Conservation (phyloP, 1,140 invertebrate genomes). For the Grapholita molesta region DNA sequence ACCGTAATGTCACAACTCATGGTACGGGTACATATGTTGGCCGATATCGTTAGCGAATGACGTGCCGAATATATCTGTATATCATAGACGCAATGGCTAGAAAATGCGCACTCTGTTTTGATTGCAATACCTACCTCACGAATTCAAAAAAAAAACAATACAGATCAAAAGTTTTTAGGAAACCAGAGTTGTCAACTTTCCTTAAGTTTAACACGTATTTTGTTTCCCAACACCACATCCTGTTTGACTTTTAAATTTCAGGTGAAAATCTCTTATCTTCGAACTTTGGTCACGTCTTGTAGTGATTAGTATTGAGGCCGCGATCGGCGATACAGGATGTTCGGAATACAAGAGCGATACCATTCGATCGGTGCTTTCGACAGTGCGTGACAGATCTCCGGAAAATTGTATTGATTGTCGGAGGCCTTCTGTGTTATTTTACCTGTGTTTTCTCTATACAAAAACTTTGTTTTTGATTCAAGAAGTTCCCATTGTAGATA, state of each 20-base stretch:
- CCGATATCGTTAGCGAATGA: no score
- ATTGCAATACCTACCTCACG: no score
- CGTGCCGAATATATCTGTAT: no score
- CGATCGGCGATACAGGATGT: constrained; percentile 25
- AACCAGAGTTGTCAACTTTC: not conserved
- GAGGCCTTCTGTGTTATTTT: not conserved
- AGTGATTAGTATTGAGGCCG: constrained; percentile 47
- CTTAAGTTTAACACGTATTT: not conserved
- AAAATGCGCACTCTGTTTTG: no score
- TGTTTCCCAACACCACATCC: not conserved
- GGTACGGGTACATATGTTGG: no score
- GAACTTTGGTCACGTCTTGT: constrained; percentile 34
- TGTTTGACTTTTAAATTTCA: constrained; percentile 9
- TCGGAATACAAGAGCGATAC: constrained; percentile 38
- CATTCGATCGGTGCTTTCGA: constrained; percentile 30
- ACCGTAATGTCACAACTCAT: no score
- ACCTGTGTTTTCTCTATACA: not conserved
- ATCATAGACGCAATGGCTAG: no score
- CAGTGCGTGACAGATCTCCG: constrained; percentile 25
- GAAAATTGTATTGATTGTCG: not conserved
- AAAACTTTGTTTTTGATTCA: no score
- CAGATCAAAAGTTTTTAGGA: not conserved
- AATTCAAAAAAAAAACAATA: not conserved
- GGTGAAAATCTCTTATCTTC: constrained; percentile 41
- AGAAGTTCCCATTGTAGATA: no score